These are phyloP conservation scores for Melinaea marsaeus DNA, from an alignment of 2,888 invertebrate species.

Conservation along the genomic window DNA sequence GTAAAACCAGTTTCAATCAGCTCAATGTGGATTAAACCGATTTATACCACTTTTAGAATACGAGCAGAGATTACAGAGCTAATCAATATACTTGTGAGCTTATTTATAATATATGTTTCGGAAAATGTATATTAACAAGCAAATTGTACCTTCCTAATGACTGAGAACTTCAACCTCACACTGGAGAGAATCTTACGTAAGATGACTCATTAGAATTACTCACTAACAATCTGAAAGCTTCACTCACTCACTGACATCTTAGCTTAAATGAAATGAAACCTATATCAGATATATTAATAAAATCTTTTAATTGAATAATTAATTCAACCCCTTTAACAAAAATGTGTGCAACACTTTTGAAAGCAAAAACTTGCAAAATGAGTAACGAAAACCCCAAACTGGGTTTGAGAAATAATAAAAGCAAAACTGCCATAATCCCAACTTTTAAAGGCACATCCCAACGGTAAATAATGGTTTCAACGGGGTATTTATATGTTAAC, in stretches of 20 bases:
- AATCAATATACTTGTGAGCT: conserved; percentile 40
- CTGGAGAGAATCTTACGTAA: conserved; percentile 38
- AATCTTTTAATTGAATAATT: not conserved
- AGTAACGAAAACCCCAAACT: too few relatives aligned
- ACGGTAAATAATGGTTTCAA: too few relatives aligned
- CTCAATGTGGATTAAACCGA: conserved; percentile 29
- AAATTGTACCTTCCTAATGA: conserved; percentile 48
- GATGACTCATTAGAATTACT: conserved; percentile 19
- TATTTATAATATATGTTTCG: conserved; percentile 46
- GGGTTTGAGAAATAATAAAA: too few relatives aligned
- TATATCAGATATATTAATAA: conserved; percentile 3
- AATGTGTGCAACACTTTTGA: too few relatives aligned
- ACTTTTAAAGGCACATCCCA: too few relatives aligned
- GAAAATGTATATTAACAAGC: conserved; percentile 53
- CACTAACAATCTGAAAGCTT: conserved; percentile 22
- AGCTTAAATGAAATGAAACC: conserved; percentile 12
- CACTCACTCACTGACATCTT: conserved; percentile 15
- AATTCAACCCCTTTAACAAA: too few relatives aligned
- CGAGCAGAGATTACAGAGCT: conserved; percentile 39
- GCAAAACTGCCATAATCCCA: too few relatives aligned
- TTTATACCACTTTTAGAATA: too few relatives aligned
- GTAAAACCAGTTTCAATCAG: conserved; percentile 20
- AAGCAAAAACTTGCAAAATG: too few relatives aligned
- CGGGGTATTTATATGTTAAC: too few relatives aligned
- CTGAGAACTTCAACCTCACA: conserved; percentile 30